Percentiles rank a stretch among this genome's conserved stretches.
Conservation (phyloP, 2,113 vertebrate species). For the Albula glossodonta region DNA sequence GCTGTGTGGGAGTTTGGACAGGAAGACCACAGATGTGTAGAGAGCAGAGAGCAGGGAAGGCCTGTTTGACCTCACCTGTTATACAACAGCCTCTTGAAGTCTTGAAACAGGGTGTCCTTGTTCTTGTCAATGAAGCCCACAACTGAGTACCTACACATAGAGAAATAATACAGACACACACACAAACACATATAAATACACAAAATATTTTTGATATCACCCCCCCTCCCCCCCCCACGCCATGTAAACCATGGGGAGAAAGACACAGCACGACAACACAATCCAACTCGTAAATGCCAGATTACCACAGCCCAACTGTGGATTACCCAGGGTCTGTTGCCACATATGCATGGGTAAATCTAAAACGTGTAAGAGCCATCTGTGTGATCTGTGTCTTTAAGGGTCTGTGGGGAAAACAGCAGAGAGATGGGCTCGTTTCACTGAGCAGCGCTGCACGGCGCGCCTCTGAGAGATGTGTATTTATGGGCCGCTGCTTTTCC, state of each 20-base stretch:
- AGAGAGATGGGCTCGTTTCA: constrained; percentile 45
- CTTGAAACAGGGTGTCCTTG: constrained; percentile 98
- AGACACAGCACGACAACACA: not conserved
- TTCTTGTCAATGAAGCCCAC: constrained; percentile 98
- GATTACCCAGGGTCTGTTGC: not conserved
- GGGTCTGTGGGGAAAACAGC: constrained; percentile 34
- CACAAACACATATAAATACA: not conserved
- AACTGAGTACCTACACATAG: constrained; percentile 84
- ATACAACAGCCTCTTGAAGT: constrained; percentile 97
- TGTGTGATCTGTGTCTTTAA: constrained; percentile 27
- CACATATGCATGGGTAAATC: constrained; percentile 3
- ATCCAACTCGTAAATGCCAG: constrained; percentile 20
- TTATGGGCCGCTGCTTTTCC: not conserved
- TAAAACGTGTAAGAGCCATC: constrained; percentile 19
- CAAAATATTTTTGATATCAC: not conserved
- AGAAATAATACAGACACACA: not conserved
- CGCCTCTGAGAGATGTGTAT: not conserved
- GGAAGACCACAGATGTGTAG: not conserved
- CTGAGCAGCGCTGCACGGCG: constrained; percentile 1
- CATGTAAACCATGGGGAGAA: not conserved
- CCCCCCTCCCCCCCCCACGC: too few species aligned
- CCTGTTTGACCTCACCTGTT: constrained; percentile 81
- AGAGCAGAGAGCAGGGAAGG: not conserved
- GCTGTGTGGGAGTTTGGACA: not conserved
- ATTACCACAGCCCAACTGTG: not conserved